phyloP scores from a whole-genome alignment of 2,888 invertebrate genomes.

The Nomada fucata region DNA sequence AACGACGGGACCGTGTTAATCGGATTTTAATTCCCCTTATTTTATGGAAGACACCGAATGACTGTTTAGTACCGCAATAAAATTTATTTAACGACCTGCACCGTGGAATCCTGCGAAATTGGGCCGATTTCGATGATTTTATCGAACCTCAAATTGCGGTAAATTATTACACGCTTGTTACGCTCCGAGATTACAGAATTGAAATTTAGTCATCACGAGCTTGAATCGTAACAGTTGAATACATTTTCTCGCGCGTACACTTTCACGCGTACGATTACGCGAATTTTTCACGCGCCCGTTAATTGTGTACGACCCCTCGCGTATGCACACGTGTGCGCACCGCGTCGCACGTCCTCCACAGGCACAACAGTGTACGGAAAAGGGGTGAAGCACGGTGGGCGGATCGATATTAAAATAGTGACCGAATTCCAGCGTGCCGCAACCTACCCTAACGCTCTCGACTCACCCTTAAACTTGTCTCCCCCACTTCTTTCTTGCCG shows the following conservation, averaged over 20 bases:
- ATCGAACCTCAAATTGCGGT: background rate
- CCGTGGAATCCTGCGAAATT: background rate
- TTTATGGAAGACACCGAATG: background rate
- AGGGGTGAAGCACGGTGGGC: slow-evolving; percentile 57
- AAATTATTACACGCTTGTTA: background rate
- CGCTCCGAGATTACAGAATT: too few species aligned
- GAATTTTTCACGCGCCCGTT: slow-evolving; percentile 6
- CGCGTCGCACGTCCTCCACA: slow-evolving; percentile 14
- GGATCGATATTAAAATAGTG: slow-evolving; percentile 84
- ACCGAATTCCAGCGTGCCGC: slow-evolving; percentile 82
- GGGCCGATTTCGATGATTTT: background rate
- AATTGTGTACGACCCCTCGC: background rate
- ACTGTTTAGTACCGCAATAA: background rate
- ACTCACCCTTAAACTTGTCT: slow-evolving; percentile 71
- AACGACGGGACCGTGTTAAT: too few species aligned
- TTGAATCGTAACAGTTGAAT: too few species aligned
- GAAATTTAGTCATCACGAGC: too few species aligned
- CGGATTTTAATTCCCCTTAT: background rate
- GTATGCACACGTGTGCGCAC: slow-evolving; percentile 9
- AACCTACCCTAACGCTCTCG: slow-evolving; percentile 81
- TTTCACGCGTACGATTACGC: background rate
- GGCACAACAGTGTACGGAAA: background rate
- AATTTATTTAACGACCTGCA: background rate
- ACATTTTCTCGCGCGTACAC: too few species aligned
- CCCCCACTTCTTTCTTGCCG: slow-evolving; percentile 26